Evolutionary conservation across 2,113 vertebrate genomes (phyloP), one percentile per base, ranked within the genome.

Genomic region (Xyliphius kryptos): DNA sequence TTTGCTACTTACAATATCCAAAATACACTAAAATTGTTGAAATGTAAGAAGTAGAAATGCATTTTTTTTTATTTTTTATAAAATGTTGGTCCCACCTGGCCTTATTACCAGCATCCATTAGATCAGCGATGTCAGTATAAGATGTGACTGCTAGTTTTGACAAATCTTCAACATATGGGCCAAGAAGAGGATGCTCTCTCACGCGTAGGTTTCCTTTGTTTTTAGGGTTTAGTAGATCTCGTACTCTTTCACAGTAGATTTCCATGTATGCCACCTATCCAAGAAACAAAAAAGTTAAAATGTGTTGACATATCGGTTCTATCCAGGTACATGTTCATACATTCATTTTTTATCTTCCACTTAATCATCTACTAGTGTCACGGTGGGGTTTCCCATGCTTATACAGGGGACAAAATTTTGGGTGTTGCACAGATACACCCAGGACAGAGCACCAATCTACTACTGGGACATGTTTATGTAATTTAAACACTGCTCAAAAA

Each of bases 211-310:
- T 94, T 53, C 89, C 96, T 90, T 99, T 91, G 85, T 97, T 99
- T 76, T 98, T 99, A 48, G 96, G 96, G 80, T 99, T 99, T 70
- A 99, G 72, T 77, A 99, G 81, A 74, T 99, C 96, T 76, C 96
- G 80, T 63, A 99, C 96, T 37, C 96, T 86, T 77, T 99, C 96
- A 72, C 96, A 99, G 82, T 99, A 99, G 67, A 99, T 99, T 82
- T 99, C 96, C 96, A 99, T 99, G 78, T 97, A 99, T 70, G 94
- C 97, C 76, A 99, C 96, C 96, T 99, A n/a, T n/a, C n/a, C n/a
- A n/a, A n/a, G n/a, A n/a, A n/a, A n/a, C n/a, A n/a, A n/a, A n/a
- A n/a, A n/a, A n/a, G n/a, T n/a, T n/a, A n/a, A n/a, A n/a, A n/a
- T n/a, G n/a, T n/a, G 37, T 38, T 6, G 10, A 38, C 37, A 5